These are phyloP conservation scores for Anastrepha obliqua DNA, from an alignment of 1,140 invertebrate species.

Conservation along the genomic window DNA sequence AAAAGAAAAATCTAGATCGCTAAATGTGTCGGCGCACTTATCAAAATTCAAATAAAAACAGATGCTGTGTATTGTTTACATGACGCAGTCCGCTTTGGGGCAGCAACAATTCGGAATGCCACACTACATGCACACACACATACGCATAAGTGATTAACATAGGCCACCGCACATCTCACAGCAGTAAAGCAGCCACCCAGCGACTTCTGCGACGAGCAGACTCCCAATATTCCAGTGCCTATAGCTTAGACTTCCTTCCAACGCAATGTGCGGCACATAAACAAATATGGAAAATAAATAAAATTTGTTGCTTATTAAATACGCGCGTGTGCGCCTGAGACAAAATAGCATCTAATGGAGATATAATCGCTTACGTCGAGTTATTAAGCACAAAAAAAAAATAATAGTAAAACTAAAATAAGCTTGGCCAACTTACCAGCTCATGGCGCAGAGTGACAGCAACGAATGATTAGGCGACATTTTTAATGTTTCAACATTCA, in stretches of 20 bases:
- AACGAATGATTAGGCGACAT: not conserved
- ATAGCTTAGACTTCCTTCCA: not conserved
- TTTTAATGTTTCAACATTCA: not conserved
- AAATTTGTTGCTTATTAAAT: not conserved
- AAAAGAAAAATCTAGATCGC: no score
- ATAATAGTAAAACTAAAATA: not conserved
- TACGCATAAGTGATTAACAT: not conserved
- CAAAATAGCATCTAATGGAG: not conserved
- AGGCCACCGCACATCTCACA: not conserved
- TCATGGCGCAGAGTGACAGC: not conserved
- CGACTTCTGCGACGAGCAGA: not conserved
- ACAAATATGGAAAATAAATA: not conserved
- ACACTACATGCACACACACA: not conserved
- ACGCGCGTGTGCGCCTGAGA: not conserved
- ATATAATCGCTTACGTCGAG: not conserved
- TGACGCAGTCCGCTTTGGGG: not conserved
- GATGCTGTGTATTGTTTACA: conserved; percentile 21
- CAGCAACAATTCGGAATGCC: not conserved
- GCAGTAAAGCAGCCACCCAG: not conserved
- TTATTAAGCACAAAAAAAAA: no score
- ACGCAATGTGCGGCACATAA: not conserved
- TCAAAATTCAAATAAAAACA: conserved; percentile 14
- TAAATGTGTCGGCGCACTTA: not conserved
- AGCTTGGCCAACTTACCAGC: not conserved
- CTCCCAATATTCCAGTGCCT: not conserved